Evolutionary conservation across 2,113 vertebrate species (phyloP), one percentile per base, ranked within the genome.

Genomic region (Bombycilla garrulus): DNA sequence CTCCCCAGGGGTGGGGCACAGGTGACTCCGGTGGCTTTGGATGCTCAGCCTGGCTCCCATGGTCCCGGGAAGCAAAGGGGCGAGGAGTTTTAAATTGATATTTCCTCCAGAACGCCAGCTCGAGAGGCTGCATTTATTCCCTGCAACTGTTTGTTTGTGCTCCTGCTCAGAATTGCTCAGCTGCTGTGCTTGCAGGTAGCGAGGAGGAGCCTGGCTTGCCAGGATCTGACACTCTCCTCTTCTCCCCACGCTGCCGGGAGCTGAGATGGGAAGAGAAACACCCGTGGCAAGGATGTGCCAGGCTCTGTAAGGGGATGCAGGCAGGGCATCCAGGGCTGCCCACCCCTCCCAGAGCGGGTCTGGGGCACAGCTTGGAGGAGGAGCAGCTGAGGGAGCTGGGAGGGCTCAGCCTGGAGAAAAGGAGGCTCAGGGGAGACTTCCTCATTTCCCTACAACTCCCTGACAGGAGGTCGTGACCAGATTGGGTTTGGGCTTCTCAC

Each of bases 21-120:
- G 54, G 28, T 38, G 44, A 60, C 1, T 0, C 33, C 0, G 0
- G n/a, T 58, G 65, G 38, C 66, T 88, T 78, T 0, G 1, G 35
- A 18, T 73, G 58, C 58, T 91, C 83, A 72, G 44, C 57, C 22
- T 0, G 0, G 29, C 15, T 80, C 23, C 50, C 22, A 17, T 0
- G 0, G 12, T 42, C n/a, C 19, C 2, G 1, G 51, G 29, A 36
- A 38, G 15, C 60, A 51, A 71, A 38, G 7, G 10, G 11, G 23
- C 11, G 8, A 62, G 80, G 65, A 45, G 51, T 78, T 38, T 14
- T 20, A 58, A 84, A 66, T 51, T 0, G 0, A 0, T 51, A 21
- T 81, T 91, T 77, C 47, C 70, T 28, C 19, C 2, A 4, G 40
- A 87, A 50, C 0, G 1, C 48, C 1, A 0, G 2, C 69, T 77